Base-by-base conservation (phyloP, 2,113 vertebrate species). In the Cyanistes caeruleus region DNA sequence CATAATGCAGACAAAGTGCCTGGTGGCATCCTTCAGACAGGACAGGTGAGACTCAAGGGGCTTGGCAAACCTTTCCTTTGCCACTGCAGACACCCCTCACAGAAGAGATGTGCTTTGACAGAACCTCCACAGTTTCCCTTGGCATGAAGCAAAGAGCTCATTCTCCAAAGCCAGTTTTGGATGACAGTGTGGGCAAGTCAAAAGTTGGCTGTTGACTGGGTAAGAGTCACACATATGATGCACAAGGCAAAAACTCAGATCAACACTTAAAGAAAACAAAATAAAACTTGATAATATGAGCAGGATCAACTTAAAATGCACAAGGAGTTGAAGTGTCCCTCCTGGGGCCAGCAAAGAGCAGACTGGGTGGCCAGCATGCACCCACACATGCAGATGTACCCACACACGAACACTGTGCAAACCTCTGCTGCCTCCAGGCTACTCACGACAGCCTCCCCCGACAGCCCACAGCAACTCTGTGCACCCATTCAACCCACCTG, bases 241-340 rank as follows among this genome's bases (percentile, higher is more conserved):
- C 89, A 11, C 80, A 95, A 87, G 53, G 83, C 69, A 95, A 84
- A 95, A 84, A 95, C 93, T 95, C 65, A 94, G 33, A 94, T 93
- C 69, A 95, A 95, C 74, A 81, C 60, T 79, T 80, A 89, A 94
- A 84, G 33, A 91, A 94, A 82, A 19, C 48, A 96, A 97, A 97
- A 97, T 51, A 95, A 96, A 97, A 92, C 41, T 90, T 84, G 87
- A 9, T 81, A 95, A 97, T 56, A 93, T 91, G 96, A 97, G 39
- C 58, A 95, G 77, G 90, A 95, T 92, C 78, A 96, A 96, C 85
- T 94, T 90, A 95, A 96, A 97, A 95, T 84, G 70, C 53, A 75
- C n/a, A 87, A 58, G 60, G 79, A 91, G 48, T 86, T 33, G 68
- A 87, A 95, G 53, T 79, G 86, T 28, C 76, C 73, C 80, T 74